Base-by-base conservation (phyloP, 2,888 invertebrate genomes). In the Dynastes grantii region DNA sequence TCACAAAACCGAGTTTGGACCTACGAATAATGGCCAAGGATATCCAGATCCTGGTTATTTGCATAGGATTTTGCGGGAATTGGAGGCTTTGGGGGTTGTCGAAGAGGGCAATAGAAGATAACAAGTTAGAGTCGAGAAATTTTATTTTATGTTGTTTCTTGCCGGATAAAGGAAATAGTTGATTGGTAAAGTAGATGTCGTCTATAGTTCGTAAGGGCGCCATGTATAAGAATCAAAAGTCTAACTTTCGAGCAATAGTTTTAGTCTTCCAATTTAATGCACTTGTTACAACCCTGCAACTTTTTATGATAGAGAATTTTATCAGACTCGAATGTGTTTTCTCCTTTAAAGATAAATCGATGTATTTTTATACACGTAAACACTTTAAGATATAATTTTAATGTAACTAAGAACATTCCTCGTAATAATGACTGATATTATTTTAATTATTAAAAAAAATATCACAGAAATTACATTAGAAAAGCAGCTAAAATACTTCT, bases 11-110 rank as follows among this genome's bases (percentile, higher is more conserved):
- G 93, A 94, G 88, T 90, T 92, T 37, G 93, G 92, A 77, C 90
- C 90, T 2, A 90, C 90, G 55, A 88, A 88, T 53, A 89, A 88
- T 58, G 91, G 90, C 2, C 90, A 91, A 82, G 94, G 94, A 82
- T 95, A 94, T 88, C 95, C 96, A 1, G 96, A 96, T 89, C 92
- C 92, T 2, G 92, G 92, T 80, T 96, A 95, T 88, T 89, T 96
- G 82, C 93, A 93, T 84, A 91, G 92, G 81, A 92, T 93, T 16
- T 85, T 93, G 64, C 87, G 90, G 68, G 92, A 92, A 86, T 85
- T 92, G 77, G 91, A 92, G 55, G 91, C 91, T 37, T 89, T 92
- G 81, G 92, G 92, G 5, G 89, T 92, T 64, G 89, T 90, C 4
- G 91, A 91, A 76, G 90, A 91, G 16, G 73, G 68, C n/a, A 49